Conservation (phyloP, 2,888 invertebrate genomes). For the Patella ulyssiponensis region DNA sequence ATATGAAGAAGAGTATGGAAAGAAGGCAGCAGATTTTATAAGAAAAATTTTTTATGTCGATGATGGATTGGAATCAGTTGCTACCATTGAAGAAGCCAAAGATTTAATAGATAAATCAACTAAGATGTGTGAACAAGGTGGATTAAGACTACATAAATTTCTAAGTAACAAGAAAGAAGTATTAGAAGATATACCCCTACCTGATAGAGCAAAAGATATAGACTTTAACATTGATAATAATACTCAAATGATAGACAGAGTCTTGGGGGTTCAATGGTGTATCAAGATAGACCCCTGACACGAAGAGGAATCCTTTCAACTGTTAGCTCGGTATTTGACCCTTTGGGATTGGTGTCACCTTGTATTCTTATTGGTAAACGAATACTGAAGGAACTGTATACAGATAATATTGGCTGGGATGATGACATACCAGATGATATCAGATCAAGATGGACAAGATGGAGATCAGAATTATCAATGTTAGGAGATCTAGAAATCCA, state of each 20-base stretch:
- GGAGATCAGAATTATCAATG: slow-evolving; percentile 7
- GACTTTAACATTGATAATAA: slow-evolving; percentile 19
- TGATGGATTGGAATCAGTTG: slow-evolving; percentile 32
- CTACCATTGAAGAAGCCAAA: slow-evolving; percentile 17
- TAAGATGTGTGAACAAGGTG: slow-evolving; percentile 15
- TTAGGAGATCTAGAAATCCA: background rate
- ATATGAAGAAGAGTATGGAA: slow-evolving; percentile 3
- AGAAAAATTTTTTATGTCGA: slow-evolving; percentile 31
- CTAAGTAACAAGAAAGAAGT: slow-evolving; percentile 22
- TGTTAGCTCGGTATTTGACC: slow-evolving; percentile 15
- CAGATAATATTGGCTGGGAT: slow-evolving; percentile 16
- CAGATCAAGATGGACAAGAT: slow-evolving; percentile 11
- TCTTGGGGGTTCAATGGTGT: slow-evolving; percentile 36
- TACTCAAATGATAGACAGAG: slow-evolving; percentile 25
- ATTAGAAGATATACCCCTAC: slow-evolving; percentile 20
- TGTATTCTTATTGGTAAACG: slow-evolving; percentile 12
- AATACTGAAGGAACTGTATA: slow-evolving; percentile 14
- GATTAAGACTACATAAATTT: slow-evolving; percentile 27
- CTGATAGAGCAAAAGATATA: slow-evolving; percentile 14
- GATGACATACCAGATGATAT: background rate
- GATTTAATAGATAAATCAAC: slow-evolving; percentile 23
- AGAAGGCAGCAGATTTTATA: slow-evolving; percentile 11
- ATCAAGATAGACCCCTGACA: slow-evolving; percentile 19
- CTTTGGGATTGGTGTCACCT: slow-evolving; percentile 19
- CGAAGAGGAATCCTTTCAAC: background rate